phyloP scores from a whole-genome alignment of 2,797 vertebrate genomes.

The Scolopax bukidnonensis region DNA sequence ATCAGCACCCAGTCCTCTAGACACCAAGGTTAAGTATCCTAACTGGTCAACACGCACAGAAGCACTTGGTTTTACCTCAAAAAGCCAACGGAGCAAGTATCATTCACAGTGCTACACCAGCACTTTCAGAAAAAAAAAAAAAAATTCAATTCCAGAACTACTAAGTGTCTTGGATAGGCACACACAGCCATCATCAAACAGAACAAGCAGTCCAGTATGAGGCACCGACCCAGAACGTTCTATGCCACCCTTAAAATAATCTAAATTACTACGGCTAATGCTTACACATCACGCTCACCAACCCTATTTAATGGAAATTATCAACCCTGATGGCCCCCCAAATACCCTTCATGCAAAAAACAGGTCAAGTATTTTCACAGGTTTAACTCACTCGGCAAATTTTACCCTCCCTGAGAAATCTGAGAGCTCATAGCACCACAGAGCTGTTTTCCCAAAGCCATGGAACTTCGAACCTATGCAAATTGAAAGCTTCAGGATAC shows the following conservation, averaged over 20 bases:
- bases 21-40: not conserved
- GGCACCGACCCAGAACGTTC: not conserved
- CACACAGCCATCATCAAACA: not conserved
- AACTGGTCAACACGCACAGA: not conserved
- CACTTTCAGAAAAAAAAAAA: not conserved
- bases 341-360: not conserved
- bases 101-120: not conserved
- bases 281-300: not conserved
- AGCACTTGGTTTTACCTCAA: not conserved
- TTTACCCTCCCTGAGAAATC: not conserved
- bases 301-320: not conserved
- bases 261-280: not conserved
- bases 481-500: not conserved
- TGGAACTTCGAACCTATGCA: not conserved
- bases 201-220: not conserved
- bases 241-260: conserved; percentile 8
- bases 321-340: not conserved
- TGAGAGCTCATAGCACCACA: not conserved
- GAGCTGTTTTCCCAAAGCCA: not conserved
- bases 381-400: not conserved
- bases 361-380: not conserved
- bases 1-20: not conserved
- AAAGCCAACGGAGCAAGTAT: not conserved
- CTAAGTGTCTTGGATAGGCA: not conserved
- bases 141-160: not conserved